These are phyloP conservation scores for Miniopterus natalensis DNA, from an alignment of 2,113 vertebrate genomes.

Conservation along the genomic window DNA sequence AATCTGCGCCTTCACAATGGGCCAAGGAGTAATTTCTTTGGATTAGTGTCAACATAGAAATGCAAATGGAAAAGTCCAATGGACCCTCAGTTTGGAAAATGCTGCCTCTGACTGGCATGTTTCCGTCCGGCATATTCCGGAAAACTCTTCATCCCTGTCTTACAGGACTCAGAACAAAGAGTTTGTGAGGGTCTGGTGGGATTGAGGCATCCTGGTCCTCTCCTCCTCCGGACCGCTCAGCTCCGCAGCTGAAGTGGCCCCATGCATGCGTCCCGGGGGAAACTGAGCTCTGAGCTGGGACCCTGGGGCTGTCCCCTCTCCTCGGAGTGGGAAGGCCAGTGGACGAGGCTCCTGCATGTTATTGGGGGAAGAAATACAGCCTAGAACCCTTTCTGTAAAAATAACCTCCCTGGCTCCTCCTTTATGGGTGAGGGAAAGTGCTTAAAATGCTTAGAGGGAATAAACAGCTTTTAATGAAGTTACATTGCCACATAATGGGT, in stretches of 20 bases:
- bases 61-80: background rate
- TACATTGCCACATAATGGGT: constrained; percentile 92
- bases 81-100: background rate
- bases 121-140: background rate
- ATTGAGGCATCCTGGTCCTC: background rate
- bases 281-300: background rate
- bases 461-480: constrained; percentile 95
- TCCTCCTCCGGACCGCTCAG: background rate
- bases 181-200: background rate
- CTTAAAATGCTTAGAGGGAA: constrained; percentile 92
- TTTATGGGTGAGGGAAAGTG: constrained; percentile 89
- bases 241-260: background rate
- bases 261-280: background rate
- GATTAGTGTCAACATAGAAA: background rate
- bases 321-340: background rate
- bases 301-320: background rate
- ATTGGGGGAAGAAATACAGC: constrained; percentile 60
- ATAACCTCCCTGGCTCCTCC: constrained; percentile 79
- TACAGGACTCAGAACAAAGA: constrained; percentile 27
- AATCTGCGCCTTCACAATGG: background rate
- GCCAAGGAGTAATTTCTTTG: background rate
- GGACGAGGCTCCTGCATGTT: background rate
- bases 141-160: constrained; percentile 9
- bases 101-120: background rate
- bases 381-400: constrained; percentile 73